Evolutionary conservation across 2,113 vertebrate species (phyloP), one percentile per base, ranked within the genome.

Genomic region (Apistogramma diplotaenia): DNA sequence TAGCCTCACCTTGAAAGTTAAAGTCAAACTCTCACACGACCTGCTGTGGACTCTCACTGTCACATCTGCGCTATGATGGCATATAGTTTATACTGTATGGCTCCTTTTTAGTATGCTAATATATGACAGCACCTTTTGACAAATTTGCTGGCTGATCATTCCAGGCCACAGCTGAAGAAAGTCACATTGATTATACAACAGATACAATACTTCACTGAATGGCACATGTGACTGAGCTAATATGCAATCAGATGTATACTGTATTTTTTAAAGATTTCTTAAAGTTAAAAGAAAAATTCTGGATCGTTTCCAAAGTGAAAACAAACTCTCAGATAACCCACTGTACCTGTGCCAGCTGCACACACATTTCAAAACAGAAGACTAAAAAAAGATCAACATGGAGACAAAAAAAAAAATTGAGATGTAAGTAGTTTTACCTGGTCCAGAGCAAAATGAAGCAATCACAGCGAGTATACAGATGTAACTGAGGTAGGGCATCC

Each of bases 381-480:
- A 13, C 37, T 35, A 8, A 31, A 40, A 27, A 19, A 40, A 15
- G 3, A 16, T 15, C 5, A 21, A 7, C 18, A 53, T 8, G 16
- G 6, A 29, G 9, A 16, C 35, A 25, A 16, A 49, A 56, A 29
- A 29, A 6, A n/a, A 4, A 55, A 16, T 0, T 6, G 3, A 18
- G 23, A 58, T 12, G 40, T 85, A 37, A 33, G 35, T 29, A 18
- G 57, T 31, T 67, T 92, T 97, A 99, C 97, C 97, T 96, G 97
- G 97, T 23, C 97, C 97, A 1, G 96, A 97, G 94, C 97, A 99
- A 92, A 99, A 99, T 0, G 97, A 95, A 1, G 97, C 96, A 25
- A 99, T 99, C 91, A 97, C 93, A 79, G 94, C 96, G 84, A 99
- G 93, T 83, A 99, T 96, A 76, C 96, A 96, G 88, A 94, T 15